Percentiles rank a stretch among this genome's conserved stretches.
These are phyloP conservation scores for Odontophorus gujanensis DNA, from an alignment of 2,113 vertebrate genomes.

Conservation along the genomic window DNA sequence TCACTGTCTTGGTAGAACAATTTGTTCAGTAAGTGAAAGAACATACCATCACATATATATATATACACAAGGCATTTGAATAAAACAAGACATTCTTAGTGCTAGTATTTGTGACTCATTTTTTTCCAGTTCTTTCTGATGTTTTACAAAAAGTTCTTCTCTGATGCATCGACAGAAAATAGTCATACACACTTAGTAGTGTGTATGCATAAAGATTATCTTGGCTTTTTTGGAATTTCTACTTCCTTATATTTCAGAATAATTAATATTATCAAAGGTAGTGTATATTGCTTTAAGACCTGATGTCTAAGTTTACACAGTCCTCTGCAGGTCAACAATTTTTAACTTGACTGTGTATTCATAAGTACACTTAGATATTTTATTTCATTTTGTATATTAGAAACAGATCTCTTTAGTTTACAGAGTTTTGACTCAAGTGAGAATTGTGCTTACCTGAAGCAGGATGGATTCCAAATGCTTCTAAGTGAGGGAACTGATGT, in stretches of 20 bases:
- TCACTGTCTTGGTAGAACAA: neutral
- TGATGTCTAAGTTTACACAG: neutral
- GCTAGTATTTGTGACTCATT: neutral
- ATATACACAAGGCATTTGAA: neutral
- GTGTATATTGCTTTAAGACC: neutral
- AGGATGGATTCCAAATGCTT: neutral
- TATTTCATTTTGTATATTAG: neutral
- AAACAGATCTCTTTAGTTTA: neutral
- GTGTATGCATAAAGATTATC: neutral
- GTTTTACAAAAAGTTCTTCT: neutral
- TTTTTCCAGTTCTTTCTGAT: neutral
- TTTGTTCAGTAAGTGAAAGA: neutral
- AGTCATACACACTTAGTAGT: neutral
- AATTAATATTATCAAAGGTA: neutral
- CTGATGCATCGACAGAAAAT: neutral
- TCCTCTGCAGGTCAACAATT: neutral
- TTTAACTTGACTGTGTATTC: neutral
- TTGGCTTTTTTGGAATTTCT: neutral
- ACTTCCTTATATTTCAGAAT: neutral
- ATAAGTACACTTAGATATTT: fast-evolving
- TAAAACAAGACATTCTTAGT: neutral
- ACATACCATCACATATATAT: neutral
- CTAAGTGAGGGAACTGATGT: neutral
- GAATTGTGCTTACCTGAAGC: neutral
- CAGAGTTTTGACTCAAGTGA: neutral